Evolutionary conservation across 2,888 invertebrate species (phyloP).

Genomic region (Alloscopus bannaensis): DNA sequence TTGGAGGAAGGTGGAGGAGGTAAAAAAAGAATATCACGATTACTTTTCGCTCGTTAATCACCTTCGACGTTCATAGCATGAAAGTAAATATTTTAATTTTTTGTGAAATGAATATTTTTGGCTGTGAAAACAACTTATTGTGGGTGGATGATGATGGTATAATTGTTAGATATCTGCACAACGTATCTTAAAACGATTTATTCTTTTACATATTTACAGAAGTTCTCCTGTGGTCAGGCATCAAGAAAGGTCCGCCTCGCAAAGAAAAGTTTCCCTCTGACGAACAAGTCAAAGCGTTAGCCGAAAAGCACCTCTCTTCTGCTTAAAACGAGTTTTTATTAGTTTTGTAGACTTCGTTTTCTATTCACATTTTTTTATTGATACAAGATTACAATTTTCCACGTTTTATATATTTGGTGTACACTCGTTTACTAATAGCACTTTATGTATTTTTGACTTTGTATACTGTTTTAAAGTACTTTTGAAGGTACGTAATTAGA

Average conservation of each 20-base stretch:
- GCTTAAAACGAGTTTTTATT: slow-evolving; percentile 2
- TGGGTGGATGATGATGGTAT: neutral
- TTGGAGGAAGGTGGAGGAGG: slow-evolving; percentile 32
- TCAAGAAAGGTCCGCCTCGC: slow-evolving; percentile 56
- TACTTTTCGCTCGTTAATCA: neutral
- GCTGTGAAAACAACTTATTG: slow-evolving; percentile 8
- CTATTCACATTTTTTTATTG: neutral
- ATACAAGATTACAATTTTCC: neutral
- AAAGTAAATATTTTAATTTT: slow-evolving; percentile 12
- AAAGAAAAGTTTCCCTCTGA: slow-evolving; percentile 49
- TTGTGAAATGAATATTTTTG: too few species aligned
- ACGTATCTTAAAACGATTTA: neutral
- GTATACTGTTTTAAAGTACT: neutral
- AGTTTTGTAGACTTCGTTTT: neutral
- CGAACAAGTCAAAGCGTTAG: slow-evolving; percentile 26
- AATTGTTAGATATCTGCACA: neutral
- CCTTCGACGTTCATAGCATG: neutral
- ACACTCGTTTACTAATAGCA: neutral
- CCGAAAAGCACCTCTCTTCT: neutral
- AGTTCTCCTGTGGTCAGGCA: slow-evolving; percentile 40
- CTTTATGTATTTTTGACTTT: neutral
- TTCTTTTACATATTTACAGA: slow-evolving; percentile 32
- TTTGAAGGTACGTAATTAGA: neutral
- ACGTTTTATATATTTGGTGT: slow-evolving; percentile 20
- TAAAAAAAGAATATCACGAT: slow-evolving; percentile 15